Conservation (phyloP, 2,888 invertebrate species). For the Pelosia muscerda region DNA sequence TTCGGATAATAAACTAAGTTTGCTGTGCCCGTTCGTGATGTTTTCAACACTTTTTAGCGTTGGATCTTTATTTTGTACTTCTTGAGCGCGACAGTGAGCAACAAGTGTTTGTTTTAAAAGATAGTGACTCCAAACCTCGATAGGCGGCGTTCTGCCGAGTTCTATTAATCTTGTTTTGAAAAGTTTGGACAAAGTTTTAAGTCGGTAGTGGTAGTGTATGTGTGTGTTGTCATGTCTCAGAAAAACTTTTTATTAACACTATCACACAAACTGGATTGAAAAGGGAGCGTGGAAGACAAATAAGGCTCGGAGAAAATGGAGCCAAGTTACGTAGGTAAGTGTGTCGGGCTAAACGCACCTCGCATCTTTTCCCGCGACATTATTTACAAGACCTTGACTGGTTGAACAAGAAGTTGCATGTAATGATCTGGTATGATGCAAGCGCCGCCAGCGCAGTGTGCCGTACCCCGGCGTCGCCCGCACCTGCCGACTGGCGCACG, state of each 20-base stretch:
- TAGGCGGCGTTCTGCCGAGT: conserved; percentile 30
- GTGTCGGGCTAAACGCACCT: conserved; percentile 28
- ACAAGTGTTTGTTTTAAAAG: conserved; percentile 45
- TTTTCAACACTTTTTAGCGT: conserved; percentile 58
- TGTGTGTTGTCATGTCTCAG: conserved; percentile 76
- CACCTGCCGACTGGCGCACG: conserved; percentile 38
- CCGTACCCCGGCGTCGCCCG: conserved; percentile 22
- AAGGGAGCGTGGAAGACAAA: conserved; percentile 50
- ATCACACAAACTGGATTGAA: conserved; percentile 66
- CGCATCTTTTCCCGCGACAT: conserved; percentile 26
- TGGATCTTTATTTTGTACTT: conserved; percentile 41
- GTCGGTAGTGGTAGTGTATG: conserved; percentile 70
- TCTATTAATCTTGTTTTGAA: conserved; percentile 56
- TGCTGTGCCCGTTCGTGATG: conserved; percentile 56
- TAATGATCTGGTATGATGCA: conserved; percentile 49
- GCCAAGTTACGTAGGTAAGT: conserved; percentile 78
- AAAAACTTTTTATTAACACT: conserved; percentile 69
- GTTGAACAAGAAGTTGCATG: conserved; percentile 43
- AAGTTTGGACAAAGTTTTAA: conserved; percentile 68
- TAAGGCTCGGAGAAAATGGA: conserved; percentile 69
- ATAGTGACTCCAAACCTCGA: conserved; percentile 16
- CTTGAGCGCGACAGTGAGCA: conserved; percentile 48
- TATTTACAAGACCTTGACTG: conserved; percentile 60
- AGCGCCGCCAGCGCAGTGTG: conserved; percentile 31
- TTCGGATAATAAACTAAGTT: conserved; percentile 50